These are phyloP conservation scores for Eumeta japonica DNA, from an alignment of 1,140 invertebrate genomes.

Conservation along the genomic window DNA sequence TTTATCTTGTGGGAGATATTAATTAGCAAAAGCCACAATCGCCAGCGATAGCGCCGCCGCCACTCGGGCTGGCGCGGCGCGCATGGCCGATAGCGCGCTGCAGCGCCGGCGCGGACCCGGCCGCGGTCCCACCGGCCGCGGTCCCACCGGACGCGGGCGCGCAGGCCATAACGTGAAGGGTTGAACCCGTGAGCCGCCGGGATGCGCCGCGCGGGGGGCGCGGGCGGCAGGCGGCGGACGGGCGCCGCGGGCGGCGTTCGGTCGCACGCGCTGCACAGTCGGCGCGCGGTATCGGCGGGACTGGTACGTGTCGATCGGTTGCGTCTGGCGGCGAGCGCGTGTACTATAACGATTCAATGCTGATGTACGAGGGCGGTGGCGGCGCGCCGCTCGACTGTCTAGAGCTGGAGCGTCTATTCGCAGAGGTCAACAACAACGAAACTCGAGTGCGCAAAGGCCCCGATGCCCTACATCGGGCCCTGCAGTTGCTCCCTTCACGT, in stretches of 20 bases:
- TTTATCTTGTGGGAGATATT: no score
- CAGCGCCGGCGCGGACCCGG: no score
- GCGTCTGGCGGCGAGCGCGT: slow-evolving; percentile 3
- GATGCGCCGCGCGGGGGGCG: slow-evolving; percentile 5
- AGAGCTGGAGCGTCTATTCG: slow-evolving; percentile 36
- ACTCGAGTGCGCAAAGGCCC: slow-evolving; percentile 3
- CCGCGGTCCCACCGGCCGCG: no score
- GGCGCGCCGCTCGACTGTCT: slow-evolving; percentile 21
- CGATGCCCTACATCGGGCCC: no score
- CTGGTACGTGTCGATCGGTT: slow-evolving; percentile 13
- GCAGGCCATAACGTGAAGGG: no score
- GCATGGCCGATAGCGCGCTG: no score
- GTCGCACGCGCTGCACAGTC: slow-evolving; percentile 16
- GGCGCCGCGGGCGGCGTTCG: slow-evolving; percentile 12
- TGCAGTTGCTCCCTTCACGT: no score
- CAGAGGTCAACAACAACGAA: slow-evolving; percentile 40
- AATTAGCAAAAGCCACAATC: slow-evolving; percentile 6
- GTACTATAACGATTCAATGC: slow-evolving; percentile 13
- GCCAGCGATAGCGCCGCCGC: slow-evolving; percentile 12
- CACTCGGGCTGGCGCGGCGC: neutral
- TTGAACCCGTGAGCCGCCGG: slow-evolving; percentile 4
- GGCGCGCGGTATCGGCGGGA: slow-evolving; percentile 7
- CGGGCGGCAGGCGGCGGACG: slow-evolving; percentile 8
- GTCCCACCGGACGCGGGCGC: no score
- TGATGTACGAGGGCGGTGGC: slow-evolving; percentile 31